phyloP scores from a whole-genome alignment of 2,113 vertebrate species.

The Vulpes lagopus region DNA sequence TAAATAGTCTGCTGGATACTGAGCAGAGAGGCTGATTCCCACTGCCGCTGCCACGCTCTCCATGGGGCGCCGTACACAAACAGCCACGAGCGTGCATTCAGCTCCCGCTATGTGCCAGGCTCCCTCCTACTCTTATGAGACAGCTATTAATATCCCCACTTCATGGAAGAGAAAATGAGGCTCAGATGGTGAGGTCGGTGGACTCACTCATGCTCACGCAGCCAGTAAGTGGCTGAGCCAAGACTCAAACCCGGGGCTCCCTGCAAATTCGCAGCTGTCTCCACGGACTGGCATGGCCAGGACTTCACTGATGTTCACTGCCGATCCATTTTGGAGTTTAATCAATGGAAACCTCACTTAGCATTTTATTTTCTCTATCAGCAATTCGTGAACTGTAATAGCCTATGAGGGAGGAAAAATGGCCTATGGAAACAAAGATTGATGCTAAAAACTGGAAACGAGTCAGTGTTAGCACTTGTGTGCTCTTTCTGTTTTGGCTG shows the following conservation, averaged over 20 bases:
- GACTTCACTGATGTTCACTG: not conserved
- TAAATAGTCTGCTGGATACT: not conserved
- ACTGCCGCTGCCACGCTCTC: conserved; percentile 27
- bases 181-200: not conserved
- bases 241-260: not conserved
- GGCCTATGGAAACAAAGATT: not conserved
- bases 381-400: not conserved
- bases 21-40: not conserved
- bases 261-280: not conserved
- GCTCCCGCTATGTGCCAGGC: not conserved
- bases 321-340: not conserved
- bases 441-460: not conserved
- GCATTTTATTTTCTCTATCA: not conserved
- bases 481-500: not conserved
- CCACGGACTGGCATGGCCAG: fast-evolving
- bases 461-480: not conserved
- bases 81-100: fast-evolving
- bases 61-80: not conserved
- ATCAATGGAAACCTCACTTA: not conserved
- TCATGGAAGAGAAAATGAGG: not conserved
- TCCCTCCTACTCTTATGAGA: not conserved
- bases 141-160: conserved; percentile 33
- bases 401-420: not conserved
- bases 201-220: not conserved
- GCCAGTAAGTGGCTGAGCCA: not conserved